These are phyloP conservation scores for Coboldia fuscipes DNA, from an alignment of 1,140 invertebrate genomes.

Conservation along the genomic window DNA sequence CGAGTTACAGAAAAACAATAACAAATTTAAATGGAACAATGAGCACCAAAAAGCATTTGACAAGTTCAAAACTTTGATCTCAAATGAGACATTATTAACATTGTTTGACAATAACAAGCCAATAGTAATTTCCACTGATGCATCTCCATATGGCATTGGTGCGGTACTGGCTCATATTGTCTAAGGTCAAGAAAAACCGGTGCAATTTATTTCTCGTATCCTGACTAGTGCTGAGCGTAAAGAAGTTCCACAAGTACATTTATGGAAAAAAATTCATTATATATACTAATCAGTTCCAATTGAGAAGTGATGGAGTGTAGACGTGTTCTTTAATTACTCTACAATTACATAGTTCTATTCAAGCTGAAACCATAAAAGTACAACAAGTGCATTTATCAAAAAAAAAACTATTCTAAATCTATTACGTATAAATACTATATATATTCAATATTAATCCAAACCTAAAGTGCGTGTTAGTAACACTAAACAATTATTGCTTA, in stretches of 20 bases:
- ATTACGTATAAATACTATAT: too few species aligned
- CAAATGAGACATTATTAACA: conserved; percentile 3
- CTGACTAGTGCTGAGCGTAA: conserved; percentile 17
- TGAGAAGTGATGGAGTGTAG: too few species aligned
- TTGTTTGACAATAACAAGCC: conserved; percentile 6
- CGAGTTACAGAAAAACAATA: background rate
- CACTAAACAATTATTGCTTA: too few species aligned
- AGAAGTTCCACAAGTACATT: conserved; percentile 17
- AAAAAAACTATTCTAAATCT: too few species aligned
- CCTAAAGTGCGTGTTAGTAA: too few species aligned
- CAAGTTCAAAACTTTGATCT: too few species aligned
- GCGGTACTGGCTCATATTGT: conserved; percentile 11
- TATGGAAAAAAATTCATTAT: conserved; percentile 12
- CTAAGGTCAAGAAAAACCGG: conserved; percentile 11
- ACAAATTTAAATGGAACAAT: background rate
- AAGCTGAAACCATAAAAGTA: too few species aligned
- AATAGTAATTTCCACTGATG: conserved; percentile 6
- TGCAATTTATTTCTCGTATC: conserved; percentile 19
- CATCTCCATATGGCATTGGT: conserved; percentile 6
- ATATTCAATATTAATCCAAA: too few species aligned
- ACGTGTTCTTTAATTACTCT: too few species aligned
- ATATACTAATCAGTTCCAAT: conserved; percentile 4
- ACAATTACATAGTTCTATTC: too few species aligned
- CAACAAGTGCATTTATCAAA: too few species aligned
- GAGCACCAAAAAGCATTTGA: too few species aligned